These are phyloP conservation scores for Drosophila bunnanda DNA, from an alignment of 2,888 invertebrate genomes.

Conservation along the genomic window DNA sequence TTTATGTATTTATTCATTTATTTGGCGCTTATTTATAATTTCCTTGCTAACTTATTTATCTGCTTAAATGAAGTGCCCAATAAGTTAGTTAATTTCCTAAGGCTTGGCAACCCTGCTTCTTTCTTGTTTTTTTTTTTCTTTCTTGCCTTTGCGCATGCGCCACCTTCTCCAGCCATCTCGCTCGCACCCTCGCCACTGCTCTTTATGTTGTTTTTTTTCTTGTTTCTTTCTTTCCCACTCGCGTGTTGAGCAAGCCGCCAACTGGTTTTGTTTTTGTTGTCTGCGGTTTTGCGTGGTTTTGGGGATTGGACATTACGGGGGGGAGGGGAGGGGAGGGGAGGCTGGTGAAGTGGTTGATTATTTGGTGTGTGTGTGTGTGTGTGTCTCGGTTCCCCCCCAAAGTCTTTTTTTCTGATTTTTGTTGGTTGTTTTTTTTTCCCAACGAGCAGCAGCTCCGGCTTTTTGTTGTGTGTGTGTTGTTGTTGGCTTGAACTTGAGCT, in stretches of 20 bases:
- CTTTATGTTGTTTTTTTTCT: background rate
- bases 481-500: constrained; percentile 78
- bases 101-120: constrained; percentile 16
- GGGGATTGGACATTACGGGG: background rate
- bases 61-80: background rate
- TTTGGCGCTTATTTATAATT: background rate
- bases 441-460: constrained; percentile 47
- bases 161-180: constrained; percentile 25
- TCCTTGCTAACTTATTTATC: too few species aligned
- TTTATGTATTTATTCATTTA: background rate
- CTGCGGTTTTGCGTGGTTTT: constrained; percentile 9
- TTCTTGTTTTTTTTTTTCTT: constrained; percentile 1
- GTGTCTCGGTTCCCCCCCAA: constrained; percentile 1
- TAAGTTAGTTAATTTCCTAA: background rate
- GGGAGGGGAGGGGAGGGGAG: too few species aligned
- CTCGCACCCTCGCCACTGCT: constrained; percentile 6
- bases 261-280: constrained; percentile 10
- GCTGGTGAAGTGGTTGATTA: constrained; percentile 19
- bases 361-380: background rate
- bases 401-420: constrained; percentile 32
- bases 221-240: constrained; percentile 16
- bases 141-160: constrained; percentile 29
- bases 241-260: constrained; percentile 38
- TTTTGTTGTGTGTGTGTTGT: constrained; percentile 56
- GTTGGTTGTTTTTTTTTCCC: constrained; percentile 17